Percentiles rank a stretch among this genome's conserved stretches.
These are phyloP conservation scores for Glyptemys insculpta DNA, from an alignment of 2,797 vertebrate genomes.

Conservation along the genomic window DNA sequence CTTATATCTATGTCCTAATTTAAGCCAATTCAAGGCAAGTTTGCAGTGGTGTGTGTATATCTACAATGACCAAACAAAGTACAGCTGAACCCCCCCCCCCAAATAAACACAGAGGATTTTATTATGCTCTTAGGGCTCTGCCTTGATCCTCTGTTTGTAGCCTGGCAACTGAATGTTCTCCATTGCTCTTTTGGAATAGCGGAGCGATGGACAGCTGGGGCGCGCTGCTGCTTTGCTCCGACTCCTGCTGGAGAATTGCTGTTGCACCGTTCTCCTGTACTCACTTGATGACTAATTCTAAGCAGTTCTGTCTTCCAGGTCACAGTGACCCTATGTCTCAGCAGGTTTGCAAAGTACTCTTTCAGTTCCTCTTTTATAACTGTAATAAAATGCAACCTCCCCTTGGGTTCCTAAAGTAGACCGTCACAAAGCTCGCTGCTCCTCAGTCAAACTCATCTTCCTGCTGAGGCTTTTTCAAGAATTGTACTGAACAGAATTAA, in stretches of 20 bases:
- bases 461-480: background rate
- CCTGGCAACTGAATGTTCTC: conserved; percentile 42
- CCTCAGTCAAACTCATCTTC: background rate
- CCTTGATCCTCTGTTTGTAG: conserved; percentile 32
- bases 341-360: background rate
- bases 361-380: background rate
- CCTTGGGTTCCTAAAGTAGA: background rate
- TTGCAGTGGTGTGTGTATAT: background rate
- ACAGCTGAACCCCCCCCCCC: conserved; percentile 48
- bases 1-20: conserved; percentile 15
- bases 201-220: background rate
- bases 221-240: background rate
- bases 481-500: background rate
- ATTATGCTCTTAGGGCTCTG: conserved; percentile 8
- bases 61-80: conserved; percentile 60
- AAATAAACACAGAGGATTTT: conserved; percentile 32
- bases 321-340: background rate
- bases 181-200: conserved; percentile 43
- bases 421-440: background rate
- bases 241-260: background rate
- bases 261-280: background rate
- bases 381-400: background rate
- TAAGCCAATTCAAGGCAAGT: conserved; percentile 55
- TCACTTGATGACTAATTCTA: conserved; percentile 23
- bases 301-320: conserved; percentile 9